Conservation (phyloP, 2,113 vertebrate genomes). For the Lamprologus speciosus region DNA sequence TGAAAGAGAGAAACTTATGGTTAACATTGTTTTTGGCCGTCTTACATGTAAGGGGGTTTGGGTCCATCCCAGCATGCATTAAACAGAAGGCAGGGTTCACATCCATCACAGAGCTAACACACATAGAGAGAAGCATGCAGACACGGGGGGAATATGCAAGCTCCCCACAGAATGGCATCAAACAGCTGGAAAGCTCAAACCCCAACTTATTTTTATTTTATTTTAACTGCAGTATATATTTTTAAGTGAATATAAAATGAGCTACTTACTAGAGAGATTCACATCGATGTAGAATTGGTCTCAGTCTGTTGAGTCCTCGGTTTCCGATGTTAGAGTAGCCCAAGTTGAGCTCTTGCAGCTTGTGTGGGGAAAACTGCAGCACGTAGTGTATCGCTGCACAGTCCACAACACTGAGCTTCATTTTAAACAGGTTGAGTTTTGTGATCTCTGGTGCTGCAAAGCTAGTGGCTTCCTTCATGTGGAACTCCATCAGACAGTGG, state of each 20-base stretch:
- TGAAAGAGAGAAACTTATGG: neutral
- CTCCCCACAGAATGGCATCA: neutral
- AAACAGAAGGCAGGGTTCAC: neutral
- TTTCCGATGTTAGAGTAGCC: slow-evolving; percentile 69
- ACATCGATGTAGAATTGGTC: slow-evolving; percentile 58
- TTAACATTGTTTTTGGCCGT: neutral
- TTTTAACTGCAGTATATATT: neutral
- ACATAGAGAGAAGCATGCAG: neutral
- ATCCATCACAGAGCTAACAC: neutral
- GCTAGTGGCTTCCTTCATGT: slow-evolving; percentile 25
- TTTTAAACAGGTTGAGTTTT: slow-evolving; percentile 63
- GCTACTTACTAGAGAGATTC: slow-evolving; percentile 62
- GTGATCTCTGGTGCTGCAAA: slow-evolving; percentile 48
- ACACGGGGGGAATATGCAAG: neutral
- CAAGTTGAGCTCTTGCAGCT: slow-evolving; percentile 57
- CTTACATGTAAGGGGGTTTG: neutral
- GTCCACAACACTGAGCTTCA: slow-evolving; percentile 62
- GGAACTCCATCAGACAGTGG: slow-evolving; percentile 64
- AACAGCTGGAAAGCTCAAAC: neutral
- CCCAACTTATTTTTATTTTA: neutral
- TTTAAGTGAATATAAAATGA: neutral
- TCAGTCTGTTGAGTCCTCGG: slow-evolving; percentile 43
- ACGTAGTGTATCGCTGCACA: slow-evolving; percentile 63
- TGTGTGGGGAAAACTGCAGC: slow-evolving; percentile 53
- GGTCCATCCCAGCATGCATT: neutral